Conservation (phyloP, 2,888 invertebrate genomes). For the Scaptomyza reducta region DNA sequence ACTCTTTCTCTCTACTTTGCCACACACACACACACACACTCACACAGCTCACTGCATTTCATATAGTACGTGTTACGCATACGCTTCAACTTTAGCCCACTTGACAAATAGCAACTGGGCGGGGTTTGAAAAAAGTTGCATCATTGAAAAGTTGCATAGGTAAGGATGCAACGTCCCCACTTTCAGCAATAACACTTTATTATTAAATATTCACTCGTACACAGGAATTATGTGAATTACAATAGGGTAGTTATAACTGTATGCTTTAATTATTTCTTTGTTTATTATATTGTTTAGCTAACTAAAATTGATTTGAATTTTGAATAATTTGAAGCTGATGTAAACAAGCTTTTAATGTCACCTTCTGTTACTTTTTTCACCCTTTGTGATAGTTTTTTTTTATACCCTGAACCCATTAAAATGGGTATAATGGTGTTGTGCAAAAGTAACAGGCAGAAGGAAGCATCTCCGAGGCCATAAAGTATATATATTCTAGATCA, state of each 20-base stretch:
- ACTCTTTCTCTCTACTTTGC: conserved; percentile 38
- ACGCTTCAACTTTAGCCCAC: conserved; percentile 59
- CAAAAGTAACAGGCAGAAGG: no score
- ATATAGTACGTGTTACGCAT: conserved; percentile 75
- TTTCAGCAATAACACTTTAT: conserved; percentile 3
- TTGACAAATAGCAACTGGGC: conserved; percentile 61
- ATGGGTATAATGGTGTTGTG: no score
- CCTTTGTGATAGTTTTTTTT: conserved; percentile 1
- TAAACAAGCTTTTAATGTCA: conserved; percentile 18
- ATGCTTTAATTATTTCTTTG: background rate
- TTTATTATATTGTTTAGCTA: background rate
- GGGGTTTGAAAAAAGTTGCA: conserved; percentile 17
- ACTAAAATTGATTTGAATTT: no score
- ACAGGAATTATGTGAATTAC: background rate
- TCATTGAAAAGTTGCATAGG: conserved; percentile 42
- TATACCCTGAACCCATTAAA: no score
- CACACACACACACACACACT: conserved; percentile 47
- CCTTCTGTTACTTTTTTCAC: conserved; percentile 23
- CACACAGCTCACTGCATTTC: conserved; percentile 63
- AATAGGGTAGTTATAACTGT: conserved; percentile 10
- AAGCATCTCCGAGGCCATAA: no score
- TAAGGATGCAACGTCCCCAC: conserved; percentile 5
- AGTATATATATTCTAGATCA: no score
- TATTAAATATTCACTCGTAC: background rate
- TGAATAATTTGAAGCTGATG: conserved; percentile 21